phyloP scores from a whole-genome alignment of 2,113 vertebrate genomes.

The Microcebus ravelobensis region DNA sequence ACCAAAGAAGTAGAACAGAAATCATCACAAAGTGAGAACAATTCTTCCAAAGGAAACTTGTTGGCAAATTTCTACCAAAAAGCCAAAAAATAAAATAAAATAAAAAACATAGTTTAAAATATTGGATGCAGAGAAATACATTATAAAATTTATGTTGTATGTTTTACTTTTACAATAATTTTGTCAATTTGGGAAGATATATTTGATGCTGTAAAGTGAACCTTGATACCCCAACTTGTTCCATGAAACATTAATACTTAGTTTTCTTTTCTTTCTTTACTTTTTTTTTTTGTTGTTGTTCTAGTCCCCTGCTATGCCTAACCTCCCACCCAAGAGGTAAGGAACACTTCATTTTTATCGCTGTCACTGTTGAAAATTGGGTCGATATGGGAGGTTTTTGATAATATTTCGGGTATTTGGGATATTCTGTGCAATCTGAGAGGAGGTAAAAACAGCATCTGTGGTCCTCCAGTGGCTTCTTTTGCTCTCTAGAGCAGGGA shows the following conservation, averaged over 20 bases:
- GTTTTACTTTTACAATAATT: neutral
- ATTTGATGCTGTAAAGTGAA: neutral
- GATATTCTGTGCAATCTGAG: neutral
- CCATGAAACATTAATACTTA: neutral
- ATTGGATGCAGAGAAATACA: neutral
- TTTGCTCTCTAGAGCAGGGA: neutral
- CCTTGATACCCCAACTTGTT: neutral
- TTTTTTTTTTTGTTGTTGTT: too few relatives aligned
- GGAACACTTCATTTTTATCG: neutral
- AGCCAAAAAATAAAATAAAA: neutral
- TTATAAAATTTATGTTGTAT: neutral
- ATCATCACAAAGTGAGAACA: neutral
- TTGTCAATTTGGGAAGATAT: neutral
- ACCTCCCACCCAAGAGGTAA: neutral
- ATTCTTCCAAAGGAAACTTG: neutral
- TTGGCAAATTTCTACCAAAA: neutral
- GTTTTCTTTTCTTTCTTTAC: neutral
- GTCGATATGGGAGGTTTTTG: neutral
- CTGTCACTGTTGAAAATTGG: neutral
- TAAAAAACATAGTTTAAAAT: neutral
- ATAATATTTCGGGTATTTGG: neutral
- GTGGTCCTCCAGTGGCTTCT: neutral
- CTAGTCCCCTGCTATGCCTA: neutral
- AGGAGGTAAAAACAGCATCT: too few relatives aligned
- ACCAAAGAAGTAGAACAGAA: neutral